These are phyloP conservation scores for Nymphalis polychloros DNA, from an alignment of 2,888 invertebrate genomes.

Conservation along the genomic window DNA sequence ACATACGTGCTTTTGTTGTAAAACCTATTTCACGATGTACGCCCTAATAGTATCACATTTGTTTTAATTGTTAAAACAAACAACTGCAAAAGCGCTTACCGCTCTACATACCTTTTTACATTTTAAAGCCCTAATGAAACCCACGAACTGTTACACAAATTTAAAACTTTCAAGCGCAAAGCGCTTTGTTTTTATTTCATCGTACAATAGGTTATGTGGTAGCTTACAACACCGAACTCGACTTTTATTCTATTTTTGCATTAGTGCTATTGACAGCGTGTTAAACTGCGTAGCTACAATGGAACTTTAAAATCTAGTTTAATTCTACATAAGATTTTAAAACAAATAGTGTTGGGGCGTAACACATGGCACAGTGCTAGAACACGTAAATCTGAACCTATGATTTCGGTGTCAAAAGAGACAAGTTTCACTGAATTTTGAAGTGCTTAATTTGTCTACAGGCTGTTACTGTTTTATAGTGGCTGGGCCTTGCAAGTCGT, in stretches of 20 bases:
- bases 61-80: background rate
- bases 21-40: background rate
- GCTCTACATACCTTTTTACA: slow-evolving; percentile 4
- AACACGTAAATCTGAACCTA: too few relatives aligned
- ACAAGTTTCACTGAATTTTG: too few relatives aligned
- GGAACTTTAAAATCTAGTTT: background rate
- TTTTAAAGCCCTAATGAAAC: slow-evolving; percentile 15
- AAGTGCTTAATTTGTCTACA: too few relatives aligned
- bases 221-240: background rate
- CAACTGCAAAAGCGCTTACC: background rate
- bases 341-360: too few relatives aligned
- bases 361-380: too few relatives aligned
- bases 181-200: slow-evolving; percentile 17
- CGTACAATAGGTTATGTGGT: slow-evolving; percentile 13
- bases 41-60: slow-evolving; percentile 5
- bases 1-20: background rate
- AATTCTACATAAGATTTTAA: background rate
- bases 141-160: slow-evolving; percentile 19
- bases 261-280: background rate
- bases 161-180: slow-evolving; percentile 17
- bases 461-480: too few relatives aligned
- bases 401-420: too few relatives aligned
- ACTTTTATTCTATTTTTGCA: slow-evolving; percentile 24
- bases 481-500: too few relatives aligned
- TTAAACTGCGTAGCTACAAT: background rate